Evolutionary conservation across 2,888 invertebrate species (phyloP), one percentile per base, ranked within the genome.

Genomic region (Oscheius myriophilus): DNA sequence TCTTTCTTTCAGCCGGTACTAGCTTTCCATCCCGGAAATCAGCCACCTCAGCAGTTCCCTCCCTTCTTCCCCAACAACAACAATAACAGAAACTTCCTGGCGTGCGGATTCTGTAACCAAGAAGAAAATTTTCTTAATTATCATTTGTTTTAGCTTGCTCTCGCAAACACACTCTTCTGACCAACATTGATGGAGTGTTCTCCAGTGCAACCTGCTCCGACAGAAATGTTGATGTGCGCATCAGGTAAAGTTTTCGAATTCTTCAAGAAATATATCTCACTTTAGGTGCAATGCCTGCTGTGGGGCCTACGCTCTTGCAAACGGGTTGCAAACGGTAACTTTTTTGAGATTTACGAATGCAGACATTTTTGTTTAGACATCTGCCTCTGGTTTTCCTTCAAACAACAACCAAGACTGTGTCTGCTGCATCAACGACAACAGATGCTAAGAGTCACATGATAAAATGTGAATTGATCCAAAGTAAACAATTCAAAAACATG

Each of bases 391-490:
- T 33, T 66, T 66, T 26, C 12, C 33, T n/a, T 66, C 66, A 0
- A 41, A 33, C 21, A 66, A 66, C 46, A 43, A 33, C 45, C 33
- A n/a, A 0, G 66, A 66, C 46, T 66, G 66, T 26, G 46, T 66
- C 9, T 66, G 66, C 46, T 66, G 66, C 51, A 49, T 63, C 63
- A 63, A 63, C 53, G 52, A 53, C 39, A 49, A 61, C 12, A 61
- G 39, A 51, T 63, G 63, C 39, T 46, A 49, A 49, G 33, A 9
- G 33, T 6, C 3, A 33, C 33, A 33, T 33, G 33, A 33, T 33
- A 3, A 6, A 33, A 3, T 9, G 33, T 33, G 33, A 33, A 6
- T 33, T 33, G 33, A n/a, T n/a, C n/a, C n/a, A n/a, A 33, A 33
- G 33, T 33, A 33, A 33, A 33, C 9, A n/a, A n/a, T n/a, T n/a